Base-by-base conservation (phyloP, 2,888 invertebrate species). In the Hyalella azteca region DNA sequence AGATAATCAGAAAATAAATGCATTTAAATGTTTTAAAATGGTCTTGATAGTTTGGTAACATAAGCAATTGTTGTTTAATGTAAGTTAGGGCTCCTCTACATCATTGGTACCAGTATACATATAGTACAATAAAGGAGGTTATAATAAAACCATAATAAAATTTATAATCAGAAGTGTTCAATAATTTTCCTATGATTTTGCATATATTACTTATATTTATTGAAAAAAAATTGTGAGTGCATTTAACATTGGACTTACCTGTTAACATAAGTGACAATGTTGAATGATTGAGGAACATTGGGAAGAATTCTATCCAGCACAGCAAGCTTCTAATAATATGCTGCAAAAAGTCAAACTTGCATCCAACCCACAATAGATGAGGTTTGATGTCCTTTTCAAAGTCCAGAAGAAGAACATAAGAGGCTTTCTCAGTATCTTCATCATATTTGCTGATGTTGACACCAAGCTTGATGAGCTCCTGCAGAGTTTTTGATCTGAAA, bases 381-480 rank as follows among this genome's bases (percentile, higher is more conserved):
- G 66, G 66, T 15, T 66, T 66, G 11, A 66, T 39, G 36, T 66
- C 66, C 5, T 5, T 66, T 36, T 66, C 66, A 39, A 66, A 66
- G 36, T 66, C 66, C 2, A 66, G 36, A 36, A 32, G 36, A 19
- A 66, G 36, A 66, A 66, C 66, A 36, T 66, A 66, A 29, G 5
- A 36, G 15, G 66, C 66, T 29, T 66, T 66, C 36, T 66, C 66
- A 7, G 36, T 39, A 66, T 66, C 66, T 39, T 66, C 36, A n/a
- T 66, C 66, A 66, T 66, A 66, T 66, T 66, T 39, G 29, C 66
- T 66, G 15, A 66, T 19, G 4, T 66, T 66, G 29, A 66, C 66
- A 19, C 66, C 66, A 22, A 66, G 66, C 66, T 66, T 66, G 29
- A 66, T 29, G 3, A 66, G 39, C 19, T 66, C 29, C 29, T 66